Percentiles rank a stretch among this genome's conserved stretches.
Evolutionary conservation across 64 coral and sea anemone species (phyloP).

Genomic region (Orbicella faveolata): DNA sequence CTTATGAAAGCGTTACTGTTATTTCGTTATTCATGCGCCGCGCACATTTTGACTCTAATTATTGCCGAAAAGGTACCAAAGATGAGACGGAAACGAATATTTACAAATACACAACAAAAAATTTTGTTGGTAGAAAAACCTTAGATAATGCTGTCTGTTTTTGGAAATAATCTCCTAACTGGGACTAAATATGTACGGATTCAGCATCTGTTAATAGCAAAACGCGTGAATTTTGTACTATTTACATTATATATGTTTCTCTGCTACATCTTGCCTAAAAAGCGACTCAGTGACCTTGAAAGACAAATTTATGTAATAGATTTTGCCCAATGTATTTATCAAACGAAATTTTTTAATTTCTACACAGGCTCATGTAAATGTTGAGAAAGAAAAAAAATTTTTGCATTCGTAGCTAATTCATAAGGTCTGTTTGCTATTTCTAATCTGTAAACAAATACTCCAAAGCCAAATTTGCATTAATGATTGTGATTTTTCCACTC

Average conservation of each 20-base stretch:
- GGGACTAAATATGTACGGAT: neutral
- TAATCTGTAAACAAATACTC: slow-evolving; percentile 55
- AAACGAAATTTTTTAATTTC: neutral
- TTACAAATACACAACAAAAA: neutral
- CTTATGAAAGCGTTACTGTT: neutral
- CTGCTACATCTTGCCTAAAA: neutral
- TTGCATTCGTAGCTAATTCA: neutral
- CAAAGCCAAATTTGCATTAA: slow-evolving; percentile 47
- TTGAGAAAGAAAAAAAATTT: neutral
- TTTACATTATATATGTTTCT: neutral
- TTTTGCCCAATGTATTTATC: neutral
- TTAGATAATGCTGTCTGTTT: neutral
- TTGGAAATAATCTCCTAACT: slow-evolving; percentile 8
- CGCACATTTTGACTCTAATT: neutral
- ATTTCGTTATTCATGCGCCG: neutral
- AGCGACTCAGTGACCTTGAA: neutral
- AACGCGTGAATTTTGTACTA: slow-evolving; percentile 20
- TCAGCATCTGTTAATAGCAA: neutral
- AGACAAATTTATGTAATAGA: neutral
- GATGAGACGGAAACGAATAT: neutral
- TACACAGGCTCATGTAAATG: neutral
- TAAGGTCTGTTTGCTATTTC: slow-evolving; percentile 19
- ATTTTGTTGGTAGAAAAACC: neutral
- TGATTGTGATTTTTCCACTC: slow-evolving; percentile 11
- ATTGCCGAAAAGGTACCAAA: neutral